Evolutionary conservation across 2,113 vertebrate species (phyloP).

Genomic region (Sisor rabdophorus): DNA sequence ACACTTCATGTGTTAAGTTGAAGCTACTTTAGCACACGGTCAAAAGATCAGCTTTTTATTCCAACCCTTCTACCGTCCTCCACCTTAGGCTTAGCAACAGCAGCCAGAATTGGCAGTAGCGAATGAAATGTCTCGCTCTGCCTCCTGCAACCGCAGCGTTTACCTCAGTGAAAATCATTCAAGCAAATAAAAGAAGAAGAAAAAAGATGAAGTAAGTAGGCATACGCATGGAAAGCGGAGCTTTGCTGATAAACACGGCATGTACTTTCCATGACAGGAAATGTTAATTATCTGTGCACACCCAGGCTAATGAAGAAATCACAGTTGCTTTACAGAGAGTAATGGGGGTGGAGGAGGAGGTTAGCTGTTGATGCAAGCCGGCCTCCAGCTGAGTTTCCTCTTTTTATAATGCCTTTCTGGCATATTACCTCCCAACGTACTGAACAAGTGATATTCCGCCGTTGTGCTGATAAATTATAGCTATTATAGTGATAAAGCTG

Average conservation of each 20-base stretch:
- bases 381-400: slow-evolving; percentile 13
- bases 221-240: neutral
- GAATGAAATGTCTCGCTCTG: slow-evolving; percentile 7
- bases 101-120: slow-evolving; percentile 6
- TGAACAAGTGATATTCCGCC: neutral
- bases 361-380: neutral
- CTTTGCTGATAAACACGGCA: slow-evolving; percentile 41
- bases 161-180: slow-evolving; percentile 24
- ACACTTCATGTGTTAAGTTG: neutral
- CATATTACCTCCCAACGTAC: neutral
- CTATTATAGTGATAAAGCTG: neutral
- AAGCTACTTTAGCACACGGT: neutral
- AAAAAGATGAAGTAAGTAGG: slow-evolving; percentile 1
- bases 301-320: slow-evolving; percentile 42
- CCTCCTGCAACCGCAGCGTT: slow-evolving; percentile 6
- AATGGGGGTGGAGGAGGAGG: neutral
- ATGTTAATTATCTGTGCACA: slow-evolving; percentile 47
- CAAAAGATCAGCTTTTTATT: slow-evolving; percentile 4
- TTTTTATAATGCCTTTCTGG: slow-evolving; percentile 1
- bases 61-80: neutral
- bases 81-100: slow-evolving; percentile 10
- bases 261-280: slow-evolving; percentile 33
- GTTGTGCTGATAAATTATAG: neutral
- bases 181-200: neutral
- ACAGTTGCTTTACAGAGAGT: neutral